A percentile compares a stretch with the other conserved stretches of the same genome.
Evolutionary conservation across 1,140 invertebrate genomes (phyloP).

Genomic region (Neuroterus valhalla): DNA sequence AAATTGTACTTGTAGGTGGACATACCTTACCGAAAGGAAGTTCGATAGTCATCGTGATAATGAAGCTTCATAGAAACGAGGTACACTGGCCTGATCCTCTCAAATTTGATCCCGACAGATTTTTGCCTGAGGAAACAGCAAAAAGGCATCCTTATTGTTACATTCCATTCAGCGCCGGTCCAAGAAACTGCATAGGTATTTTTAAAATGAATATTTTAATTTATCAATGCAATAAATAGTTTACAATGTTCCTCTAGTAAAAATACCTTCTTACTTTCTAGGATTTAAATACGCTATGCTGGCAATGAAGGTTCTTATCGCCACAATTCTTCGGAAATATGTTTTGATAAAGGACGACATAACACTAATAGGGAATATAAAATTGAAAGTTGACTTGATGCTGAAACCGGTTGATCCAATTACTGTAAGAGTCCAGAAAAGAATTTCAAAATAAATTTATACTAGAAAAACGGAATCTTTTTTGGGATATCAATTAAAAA

Average conservation of each 20-base stretch:
- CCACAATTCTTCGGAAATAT: conserved; percentile 76
- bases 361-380: conserved; percentile 54
- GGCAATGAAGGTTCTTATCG: conserved; percentile 77
- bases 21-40: conserved; percentile 47
- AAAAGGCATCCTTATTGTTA: conserved; percentile 72
- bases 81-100: conserved; percentile 78
- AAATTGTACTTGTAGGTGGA: conserved; percentile 37
- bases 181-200: conserved; percentile 78
- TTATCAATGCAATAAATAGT: neutral
- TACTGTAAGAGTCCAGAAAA: conserved; percentile 49
- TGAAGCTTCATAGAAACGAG: conserved; percentile 75
- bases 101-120: conserved; percentile 80
- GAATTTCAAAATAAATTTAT: conserved; percentile 36
- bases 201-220: conserved; percentile 7
- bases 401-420: conserved; percentile 52
- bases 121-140: conserved; percentile 76
- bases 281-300: conserved; percentile 78
- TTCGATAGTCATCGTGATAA: conserved; percentile 44
- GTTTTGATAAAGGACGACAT: conserved; percentile 68
- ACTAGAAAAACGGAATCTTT: neutral
- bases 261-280: conserved; percentile 50
- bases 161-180: conserved; percentile 79
- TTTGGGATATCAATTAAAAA: no score
- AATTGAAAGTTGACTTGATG: conserved; percentile 55
- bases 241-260: neutral